Conservation (phyloP, 2,888 invertebrate genomes). For the Euproctis similis region DNA sequence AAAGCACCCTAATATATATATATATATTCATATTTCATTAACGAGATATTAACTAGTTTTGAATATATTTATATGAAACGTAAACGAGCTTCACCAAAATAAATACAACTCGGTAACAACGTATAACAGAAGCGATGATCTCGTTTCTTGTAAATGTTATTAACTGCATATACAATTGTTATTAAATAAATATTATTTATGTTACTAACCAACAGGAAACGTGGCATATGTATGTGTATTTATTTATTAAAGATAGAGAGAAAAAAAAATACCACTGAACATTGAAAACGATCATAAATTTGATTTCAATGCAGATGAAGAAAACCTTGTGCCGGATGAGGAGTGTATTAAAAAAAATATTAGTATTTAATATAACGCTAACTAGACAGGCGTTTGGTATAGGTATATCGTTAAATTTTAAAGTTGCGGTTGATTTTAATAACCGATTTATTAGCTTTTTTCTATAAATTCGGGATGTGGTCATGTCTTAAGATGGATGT, state of each 20-base stretch:
- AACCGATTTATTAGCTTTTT: constrained; percentile 49
- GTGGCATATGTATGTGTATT: constrained; percentile 50
- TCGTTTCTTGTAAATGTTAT: constrained; percentile 27
- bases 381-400: too few relatives aligned
- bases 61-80: too few relatives aligned
- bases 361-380: constrained; percentile 48
- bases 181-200: constrained; percentile 61
- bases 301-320: constrained; percentile 69
- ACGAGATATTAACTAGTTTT: too few relatives aligned
- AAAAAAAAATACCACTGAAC: constrained; percentile 64
- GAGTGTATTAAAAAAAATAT: constrained; percentile 58
- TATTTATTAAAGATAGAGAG: too few relatives aligned
- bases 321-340: constrained; percentile 62
- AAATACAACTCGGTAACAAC: too few relatives aligned
- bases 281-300: constrained; percentile 74
- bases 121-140: too few relatives aligned
- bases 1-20: too few relatives aligned
- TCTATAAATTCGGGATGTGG: constrained; percentile 64
- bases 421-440: constrained; percentile 56
- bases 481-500: constrained; percentile 36
- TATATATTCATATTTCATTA: too few relatives aligned
- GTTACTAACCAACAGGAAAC: constrained; percentile 68
- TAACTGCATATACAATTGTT: constrained; percentile 56
- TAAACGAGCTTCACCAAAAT: too few relatives aligned
- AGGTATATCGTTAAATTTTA: constrained; percentile 11